These are phyloP conservation scores for Coelopa pilipes DNA, from an alignment of 2,888 invertebrate species.

Conservation along the genomic window DNA sequence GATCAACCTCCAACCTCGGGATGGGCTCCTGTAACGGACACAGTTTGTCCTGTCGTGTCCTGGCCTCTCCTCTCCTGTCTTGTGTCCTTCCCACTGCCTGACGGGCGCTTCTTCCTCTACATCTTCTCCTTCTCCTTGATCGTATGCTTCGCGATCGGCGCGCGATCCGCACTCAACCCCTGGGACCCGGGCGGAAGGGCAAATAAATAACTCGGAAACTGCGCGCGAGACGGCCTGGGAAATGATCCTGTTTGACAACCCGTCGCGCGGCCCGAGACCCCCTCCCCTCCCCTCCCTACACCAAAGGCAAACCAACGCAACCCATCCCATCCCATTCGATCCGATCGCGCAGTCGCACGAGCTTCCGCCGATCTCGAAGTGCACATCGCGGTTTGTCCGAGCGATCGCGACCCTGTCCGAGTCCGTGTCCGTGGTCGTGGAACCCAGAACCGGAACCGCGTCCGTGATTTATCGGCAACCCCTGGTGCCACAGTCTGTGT, in stretches of 20 bases:
- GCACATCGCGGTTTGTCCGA: conserved; percentile 15
- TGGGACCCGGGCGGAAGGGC: neutral
- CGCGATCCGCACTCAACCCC: neutral
- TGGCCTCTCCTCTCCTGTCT: too few species aligned
- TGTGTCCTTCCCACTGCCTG: too few species aligned
- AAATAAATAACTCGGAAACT: neutral
- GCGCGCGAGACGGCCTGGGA: too few species aligned
- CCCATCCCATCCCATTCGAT: neutral
- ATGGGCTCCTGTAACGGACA: neutral
- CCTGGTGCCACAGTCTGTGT: neutral
- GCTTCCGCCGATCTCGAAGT: neutral
- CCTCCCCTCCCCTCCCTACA: too few species aligned
- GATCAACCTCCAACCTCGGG: neutral
- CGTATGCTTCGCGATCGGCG: too few species aligned
- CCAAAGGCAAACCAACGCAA: too few species aligned
- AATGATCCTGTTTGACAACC: too few species aligned
- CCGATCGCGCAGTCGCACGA: neutral
- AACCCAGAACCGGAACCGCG: too few species aligned
- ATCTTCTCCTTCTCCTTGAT: too few species aligned
- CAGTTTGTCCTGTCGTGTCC: neutral
- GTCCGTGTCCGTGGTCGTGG: too few species aligned
- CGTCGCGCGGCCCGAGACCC: too few species aligned
- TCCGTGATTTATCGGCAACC: conserved; percentile 10
- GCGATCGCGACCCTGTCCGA: neutral
- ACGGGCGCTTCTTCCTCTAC: too few species aligned